A percentile compares a stretch with the other conserved stretches of the same genome.
These are phyloP conservation scores for Orchesella cincta DNA, from an alignment of 1,140 invertebrate species.

Conservation along the genomic window DNA sequence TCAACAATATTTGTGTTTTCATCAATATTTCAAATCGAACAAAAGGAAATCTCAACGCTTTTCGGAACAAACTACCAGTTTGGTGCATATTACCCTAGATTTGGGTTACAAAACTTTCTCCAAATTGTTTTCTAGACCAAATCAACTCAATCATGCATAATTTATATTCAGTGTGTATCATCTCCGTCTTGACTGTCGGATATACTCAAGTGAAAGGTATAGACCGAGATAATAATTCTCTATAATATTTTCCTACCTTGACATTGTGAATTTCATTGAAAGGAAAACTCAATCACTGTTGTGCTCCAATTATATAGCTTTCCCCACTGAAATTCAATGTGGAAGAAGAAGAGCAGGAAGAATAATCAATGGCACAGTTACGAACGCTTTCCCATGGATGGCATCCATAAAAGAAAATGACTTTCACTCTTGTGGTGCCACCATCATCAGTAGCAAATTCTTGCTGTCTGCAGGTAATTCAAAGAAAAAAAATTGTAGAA, in stretches of 20 bases:
- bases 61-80: no score
- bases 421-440: neutral
- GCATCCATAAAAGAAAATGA: neutral
- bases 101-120: no score
- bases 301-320: neutral
- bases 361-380: neutral
- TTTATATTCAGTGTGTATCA: neutral
- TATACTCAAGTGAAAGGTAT: conserved; percentile 1
- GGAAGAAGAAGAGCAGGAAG: neutral
- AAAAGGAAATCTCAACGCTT: no score
- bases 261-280: neutral
- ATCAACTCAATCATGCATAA: conserved; percentile 3
- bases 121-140: no score
- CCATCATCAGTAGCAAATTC: neutral
- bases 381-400: neutral
- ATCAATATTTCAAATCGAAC: no score
- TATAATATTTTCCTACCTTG: conserved; percentile 7
- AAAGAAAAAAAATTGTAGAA: no score
- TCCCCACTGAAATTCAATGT: neutral
- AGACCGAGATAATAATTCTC: neutral
- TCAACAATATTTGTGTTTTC: no score
- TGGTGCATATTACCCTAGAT: no score
- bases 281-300: neutral
- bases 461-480: neutral
- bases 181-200: neutral